These are phyloP conservation scores for Tenthredo distinguenda DNA, from an alignment of 2,888 invertebrate genomes.

Conservation along the genomic window DNA sequence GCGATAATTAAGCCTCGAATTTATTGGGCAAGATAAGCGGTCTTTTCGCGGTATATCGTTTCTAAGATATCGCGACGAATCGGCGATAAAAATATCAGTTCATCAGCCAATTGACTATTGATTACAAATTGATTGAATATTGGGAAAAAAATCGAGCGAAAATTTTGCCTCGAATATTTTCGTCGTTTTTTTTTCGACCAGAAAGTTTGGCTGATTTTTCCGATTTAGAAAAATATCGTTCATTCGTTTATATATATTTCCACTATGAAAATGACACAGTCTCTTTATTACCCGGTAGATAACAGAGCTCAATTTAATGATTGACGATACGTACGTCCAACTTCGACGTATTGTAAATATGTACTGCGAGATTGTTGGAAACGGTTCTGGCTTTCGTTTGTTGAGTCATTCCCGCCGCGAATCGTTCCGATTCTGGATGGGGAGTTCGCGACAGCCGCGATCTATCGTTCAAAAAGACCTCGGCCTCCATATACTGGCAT, in stretches of 20 bases:
- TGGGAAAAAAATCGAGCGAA: not conserved
- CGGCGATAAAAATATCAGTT: not conserved
- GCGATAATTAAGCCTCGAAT: not conserved
- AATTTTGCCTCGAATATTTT: not conserved
- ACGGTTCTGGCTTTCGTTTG: conserved; percentile 25
- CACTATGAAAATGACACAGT: not conserved
- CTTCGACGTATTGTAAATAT: conserved; percentile 19
- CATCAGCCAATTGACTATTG: not conserved
- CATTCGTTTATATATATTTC: not conserved
- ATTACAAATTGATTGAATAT: not conserved
- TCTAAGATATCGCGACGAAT: not conserved
- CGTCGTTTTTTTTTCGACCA: not conserved
- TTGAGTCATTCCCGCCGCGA: conserved; percentile 19
- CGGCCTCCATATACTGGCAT: conserved; percentile 25
- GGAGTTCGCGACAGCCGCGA: not conserved
- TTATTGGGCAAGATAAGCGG: not conserved
- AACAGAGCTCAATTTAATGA: not conserved
- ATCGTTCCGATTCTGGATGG: conserved; percentile 38
- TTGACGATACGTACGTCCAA: not conserved
- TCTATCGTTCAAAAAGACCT: conserved; percentile 22
- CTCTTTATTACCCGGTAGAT: not conserved
- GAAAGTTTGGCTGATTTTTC: not conserved
- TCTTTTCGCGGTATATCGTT: not conserved
- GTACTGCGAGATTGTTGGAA: conserved; percentile 36
- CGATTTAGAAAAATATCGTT: not conserved